phyloP scores from a whole-genome alignment of 2,888 invertebrate species.

The Drosophila cognata region DNA sequence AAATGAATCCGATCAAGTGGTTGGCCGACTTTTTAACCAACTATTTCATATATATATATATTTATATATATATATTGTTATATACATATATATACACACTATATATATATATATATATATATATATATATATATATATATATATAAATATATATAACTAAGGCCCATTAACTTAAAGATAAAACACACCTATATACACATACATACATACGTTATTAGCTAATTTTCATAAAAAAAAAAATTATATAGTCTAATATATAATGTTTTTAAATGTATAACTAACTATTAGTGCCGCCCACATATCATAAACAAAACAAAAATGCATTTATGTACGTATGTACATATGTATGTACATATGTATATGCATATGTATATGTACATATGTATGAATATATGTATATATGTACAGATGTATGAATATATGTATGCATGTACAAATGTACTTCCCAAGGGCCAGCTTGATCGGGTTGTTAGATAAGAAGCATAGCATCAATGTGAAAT shows the following conservation, averaged over 20 bases:
- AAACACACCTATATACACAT: conserved; percentile 5
- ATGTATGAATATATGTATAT: neutral
- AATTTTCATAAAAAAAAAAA: neutral
- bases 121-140: neutral
- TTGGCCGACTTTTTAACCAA: conserved; percentile 13
- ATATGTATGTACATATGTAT: conserved; percentile 5
- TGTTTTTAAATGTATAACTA: conserved; percentile 9
- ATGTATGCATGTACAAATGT: neutral
- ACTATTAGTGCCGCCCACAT: conserved; percentile 35
- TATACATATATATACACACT: neutral
- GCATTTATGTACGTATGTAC: neutral
- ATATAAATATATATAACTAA: neutral
- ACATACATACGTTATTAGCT: conserved; percentile 4
- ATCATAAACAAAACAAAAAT: conserved; percentile 3
- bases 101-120: neutral
- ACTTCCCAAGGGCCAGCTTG: conserved; percentile 36
- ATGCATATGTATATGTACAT: conserved; percentile 1
- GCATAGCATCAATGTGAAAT: conserved; percentile 63
- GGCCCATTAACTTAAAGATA: neutral
- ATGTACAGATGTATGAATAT: neutral
- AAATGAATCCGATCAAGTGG: conserved; percentile 26
- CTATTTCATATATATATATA: conserved; percentile 4
- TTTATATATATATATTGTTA: neutral
- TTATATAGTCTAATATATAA: conserved; percentile 3
- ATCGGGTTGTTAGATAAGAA: conserved; percentile 43